phyloP scores from a whole-genome alignment of 2,797 vertebrate species.

The Myiotriccus ornatus region DNA sequence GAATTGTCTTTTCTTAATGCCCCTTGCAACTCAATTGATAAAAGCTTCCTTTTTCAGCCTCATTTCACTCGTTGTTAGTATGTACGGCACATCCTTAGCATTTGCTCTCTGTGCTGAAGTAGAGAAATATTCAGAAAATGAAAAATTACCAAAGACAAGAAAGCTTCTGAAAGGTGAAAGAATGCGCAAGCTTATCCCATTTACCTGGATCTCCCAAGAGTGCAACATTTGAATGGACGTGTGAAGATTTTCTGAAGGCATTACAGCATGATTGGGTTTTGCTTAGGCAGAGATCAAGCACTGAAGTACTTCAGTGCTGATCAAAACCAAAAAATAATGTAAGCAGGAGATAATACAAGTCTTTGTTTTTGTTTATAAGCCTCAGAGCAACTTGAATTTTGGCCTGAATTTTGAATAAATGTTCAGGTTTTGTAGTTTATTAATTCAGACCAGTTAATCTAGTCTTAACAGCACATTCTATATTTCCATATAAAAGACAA shows the following conservation, averaged over 20 bases:
- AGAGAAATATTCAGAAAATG: conserved; percentile 33
- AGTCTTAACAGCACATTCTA: not conserved
- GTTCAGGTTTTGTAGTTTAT: conserved; percentile 25
- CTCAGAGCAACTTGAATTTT: not conserved
- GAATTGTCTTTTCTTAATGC: not conserved
- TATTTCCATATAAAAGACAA: conserved; percentile 47
- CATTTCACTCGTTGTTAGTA: not conserved
- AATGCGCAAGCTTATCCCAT: conserved; percentile 15
- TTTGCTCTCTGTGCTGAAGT: not conserved
- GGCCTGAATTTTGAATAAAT: conserved; percentile 11
- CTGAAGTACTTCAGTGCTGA: not conserved
- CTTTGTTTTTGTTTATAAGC: not conserved
- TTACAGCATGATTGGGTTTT: not conserved
- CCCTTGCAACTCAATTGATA: not conserved
- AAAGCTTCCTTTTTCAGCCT: not conserved
- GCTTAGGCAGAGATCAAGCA: not conserved
- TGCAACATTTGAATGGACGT: not conserved
- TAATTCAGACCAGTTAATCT: conserved; percentile 36
- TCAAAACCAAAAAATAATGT: not conserved
- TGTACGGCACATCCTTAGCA: not conserved
- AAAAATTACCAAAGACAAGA: conserved; percentile 38
- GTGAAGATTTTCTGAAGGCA: not conserved
- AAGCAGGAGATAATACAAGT: not conserved
- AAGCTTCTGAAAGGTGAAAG: conserved; percentile 16
- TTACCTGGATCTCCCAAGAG: not conserved